Evolutionary conservation across 2,113 vertebrate genomes (phyloP).

Genomic region (Catagonus wagneri): DNA sequence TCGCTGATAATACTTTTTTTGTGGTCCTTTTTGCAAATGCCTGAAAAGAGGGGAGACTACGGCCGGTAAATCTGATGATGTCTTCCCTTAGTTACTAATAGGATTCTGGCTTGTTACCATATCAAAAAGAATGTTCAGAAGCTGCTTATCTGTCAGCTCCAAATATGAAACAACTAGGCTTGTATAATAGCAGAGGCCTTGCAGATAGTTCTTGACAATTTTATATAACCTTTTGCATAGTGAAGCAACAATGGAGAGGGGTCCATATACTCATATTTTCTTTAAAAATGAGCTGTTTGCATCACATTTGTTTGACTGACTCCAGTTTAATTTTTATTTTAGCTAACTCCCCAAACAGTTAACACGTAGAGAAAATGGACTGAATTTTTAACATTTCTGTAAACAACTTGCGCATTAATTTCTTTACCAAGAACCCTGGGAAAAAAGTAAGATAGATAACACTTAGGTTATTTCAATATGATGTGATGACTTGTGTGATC

Average conservation of each 20-base stretch:
- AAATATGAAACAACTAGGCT: neutral
- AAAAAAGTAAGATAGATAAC: neutral
- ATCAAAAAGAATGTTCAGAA: neutral
- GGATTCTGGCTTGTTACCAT: neutral
- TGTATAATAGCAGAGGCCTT: neutral
- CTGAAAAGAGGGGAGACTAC: neutral
- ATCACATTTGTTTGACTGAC: neutral
- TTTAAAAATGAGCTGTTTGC: neutral
- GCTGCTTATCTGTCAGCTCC: neutral
- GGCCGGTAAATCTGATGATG: neutral
- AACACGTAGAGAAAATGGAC: neutral
- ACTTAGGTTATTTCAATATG: neutral
- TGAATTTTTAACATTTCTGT: conserved; percentile 20
- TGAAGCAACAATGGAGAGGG: neutral
- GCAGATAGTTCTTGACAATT: neutral
- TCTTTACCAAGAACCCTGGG: neutral
- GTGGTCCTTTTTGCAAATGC: neutral
- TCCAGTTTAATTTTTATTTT: conserved; percentile 43
- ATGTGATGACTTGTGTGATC: neutral
- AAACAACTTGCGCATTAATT: neutral
- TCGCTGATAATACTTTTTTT: neutral
- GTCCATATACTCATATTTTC: neutral
- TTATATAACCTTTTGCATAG: neutral
- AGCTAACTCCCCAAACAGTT: neutral
- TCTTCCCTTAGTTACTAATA: neutral